Conservation (phyloP, 2,888 invertebrate genomes). For the Troides helena region DNA sequence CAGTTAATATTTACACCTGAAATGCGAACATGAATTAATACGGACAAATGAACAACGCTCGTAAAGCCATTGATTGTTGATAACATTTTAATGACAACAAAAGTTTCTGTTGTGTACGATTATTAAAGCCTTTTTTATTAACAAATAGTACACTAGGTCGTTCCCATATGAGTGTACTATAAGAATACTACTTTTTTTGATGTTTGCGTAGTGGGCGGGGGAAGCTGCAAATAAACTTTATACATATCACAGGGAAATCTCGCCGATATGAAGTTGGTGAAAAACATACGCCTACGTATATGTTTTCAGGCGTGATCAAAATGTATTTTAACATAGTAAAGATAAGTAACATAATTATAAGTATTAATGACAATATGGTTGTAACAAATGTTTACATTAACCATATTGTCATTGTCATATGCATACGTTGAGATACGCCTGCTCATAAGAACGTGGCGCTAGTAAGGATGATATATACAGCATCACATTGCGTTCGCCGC, state of each 20-base stretch:
- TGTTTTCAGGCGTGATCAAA: neutral
- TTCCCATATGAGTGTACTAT: slow-evolving; percentile 32
- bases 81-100: neutral
- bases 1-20: too few species aligned
- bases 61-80: too few species aligned
- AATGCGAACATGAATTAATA: too few species aligned
- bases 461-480: too few species aligned
- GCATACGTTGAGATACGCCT: neutral
- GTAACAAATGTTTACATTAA: neutral
- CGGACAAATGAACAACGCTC: too few species aligned
- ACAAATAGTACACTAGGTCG: neutral
- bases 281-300: slow-evolving; percentile 10
- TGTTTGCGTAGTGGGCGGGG: slow-evolving; percentile 44
- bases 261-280: slow-evolving; percentile 3
- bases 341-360: neutral
- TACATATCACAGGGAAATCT: slow-evolving; percentile 27
- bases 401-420: neutral
- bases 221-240: slow-evolving; percentile 40
- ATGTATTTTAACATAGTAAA: neutral
- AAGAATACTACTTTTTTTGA: slow-evolving; percentile 59
- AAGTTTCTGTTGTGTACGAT: neutral
- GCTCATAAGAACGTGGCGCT: too few species aligned
- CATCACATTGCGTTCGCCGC: too few species aligned
- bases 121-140: neutral
- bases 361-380: neutral